phyloP scores from a whole-genome alignment of 2,113 vertebrate genomes.

The Myiozetetes cayanensis region DNA sequence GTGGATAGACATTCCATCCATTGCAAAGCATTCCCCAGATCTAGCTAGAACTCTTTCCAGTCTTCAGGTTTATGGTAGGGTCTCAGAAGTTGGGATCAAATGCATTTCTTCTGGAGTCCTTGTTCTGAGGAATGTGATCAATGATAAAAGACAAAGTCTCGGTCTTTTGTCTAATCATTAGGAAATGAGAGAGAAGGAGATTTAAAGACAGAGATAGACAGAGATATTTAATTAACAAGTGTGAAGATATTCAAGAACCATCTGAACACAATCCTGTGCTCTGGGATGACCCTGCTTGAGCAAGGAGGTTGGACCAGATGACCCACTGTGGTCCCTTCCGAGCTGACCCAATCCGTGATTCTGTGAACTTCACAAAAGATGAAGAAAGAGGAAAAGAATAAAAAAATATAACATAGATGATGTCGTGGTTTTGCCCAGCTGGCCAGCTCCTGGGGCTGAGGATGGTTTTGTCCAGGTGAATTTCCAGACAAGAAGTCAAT shows the following conservation, averaged over 20 bases:
- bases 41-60: not conserved
- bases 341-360: not conserved
- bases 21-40: not conserved
- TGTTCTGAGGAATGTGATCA: not conserved
- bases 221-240: not conserved
- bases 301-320: not conserved
- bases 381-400: not conserved
- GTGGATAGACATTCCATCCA: not conserved
- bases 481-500: too few species aligned
- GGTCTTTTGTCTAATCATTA: not conserved
- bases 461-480: too few species aligned
- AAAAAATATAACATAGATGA: not conserved
- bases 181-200: not conserved
- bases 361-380: not conserved
- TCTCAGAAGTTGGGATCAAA: not conserved
- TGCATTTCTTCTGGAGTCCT: not conserved
- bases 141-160: not conserved
- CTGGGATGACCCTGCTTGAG: not conserved
- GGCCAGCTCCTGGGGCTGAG: too few species aligned
- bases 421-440: too few species aligned
- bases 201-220: not conserved
- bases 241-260: not conserved
- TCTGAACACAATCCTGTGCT: too few species aligned
- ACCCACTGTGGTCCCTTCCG: not conserved
- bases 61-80: not conserved